These are phyloP conservation scores for Neotoxoptera formosana DNA, from an alignment of 1,140 invertebrate species.

Conservation along the genomic window DNA sequence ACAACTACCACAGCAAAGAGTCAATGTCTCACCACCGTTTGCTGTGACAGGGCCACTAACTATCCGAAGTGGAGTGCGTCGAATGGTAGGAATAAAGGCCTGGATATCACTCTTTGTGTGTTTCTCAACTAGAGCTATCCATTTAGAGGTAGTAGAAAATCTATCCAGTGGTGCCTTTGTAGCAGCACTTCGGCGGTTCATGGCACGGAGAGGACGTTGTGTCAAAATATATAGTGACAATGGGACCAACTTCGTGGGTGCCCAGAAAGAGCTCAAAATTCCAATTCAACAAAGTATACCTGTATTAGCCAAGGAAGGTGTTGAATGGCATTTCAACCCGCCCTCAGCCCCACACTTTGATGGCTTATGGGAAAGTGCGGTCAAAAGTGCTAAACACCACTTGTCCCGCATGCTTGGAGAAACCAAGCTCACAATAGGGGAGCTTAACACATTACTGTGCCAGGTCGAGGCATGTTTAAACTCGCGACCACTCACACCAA, in stretches of 20 bases:
- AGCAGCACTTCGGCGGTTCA: neutral
- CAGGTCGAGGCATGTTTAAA: constrained; percentile 61
- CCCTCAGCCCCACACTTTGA: constrained; percentile 53
- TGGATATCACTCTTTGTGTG: neutral
- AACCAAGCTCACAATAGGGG: constrained; percentile 56
- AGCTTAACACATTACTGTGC: constrained; percentile 59
- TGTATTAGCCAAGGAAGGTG: neutral
- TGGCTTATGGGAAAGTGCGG: constrained; percentile 58
- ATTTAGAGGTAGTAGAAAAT: neutral
- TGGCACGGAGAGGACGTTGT: no score
- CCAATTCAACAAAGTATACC: neutral
- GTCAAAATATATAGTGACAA: neutral
- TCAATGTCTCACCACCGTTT: neutral
- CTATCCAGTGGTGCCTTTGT: neutral
- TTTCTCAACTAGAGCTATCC: neutral
- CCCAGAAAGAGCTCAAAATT: neutral
- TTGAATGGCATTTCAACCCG: constrained; percentile 38
- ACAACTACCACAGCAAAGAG: neutral
- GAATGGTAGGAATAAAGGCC: neutral
- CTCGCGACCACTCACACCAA: constrained; percentile 58
- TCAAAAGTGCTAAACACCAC: constrained; percentile 47
- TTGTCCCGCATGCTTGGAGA: constrained; percentile 59
- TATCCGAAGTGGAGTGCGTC: neutral
- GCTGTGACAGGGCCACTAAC: neutral
- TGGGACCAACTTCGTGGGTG: constrained; percentile 14